Evolutionary conservation across 2,113 vertebrate species (phyloP), one percentile per base, ranked within the genome.

Genomic region (Anguilla rostrata): DNA sequence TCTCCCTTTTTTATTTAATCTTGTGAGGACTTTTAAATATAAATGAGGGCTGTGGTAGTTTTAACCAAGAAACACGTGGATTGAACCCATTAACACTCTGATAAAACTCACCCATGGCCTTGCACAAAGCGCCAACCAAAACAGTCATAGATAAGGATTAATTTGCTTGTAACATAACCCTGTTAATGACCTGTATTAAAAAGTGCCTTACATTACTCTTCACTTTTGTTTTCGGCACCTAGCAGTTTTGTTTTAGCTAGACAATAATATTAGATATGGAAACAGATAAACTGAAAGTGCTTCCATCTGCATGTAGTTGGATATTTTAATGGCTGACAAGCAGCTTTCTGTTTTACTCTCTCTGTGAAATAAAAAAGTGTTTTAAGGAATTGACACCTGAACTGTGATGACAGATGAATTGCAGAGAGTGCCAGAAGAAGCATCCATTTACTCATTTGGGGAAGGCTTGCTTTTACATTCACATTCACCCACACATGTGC

Each of bases 41-140:
- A 29, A 43, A 46, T 41, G 57, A 43, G n/a, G 71, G 60, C 41
- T 83, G 75, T 75, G 81, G 71, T 60, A 78, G 34, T 43, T 83
- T 87, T 56, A 83, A 20, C 66, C 20, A 46, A 83, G 34, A 12
- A 57, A 20, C 46, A 63, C 34, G 39, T 22, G 29, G 34, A 83
- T 46, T 63, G 56, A 79, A 78, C 83, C 39, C 43, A 16, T 78
- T 86, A 83, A 86, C 49, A 78, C 85, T 11, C 9, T 46, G 79
- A 63, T 86, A 81, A 82, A 82, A 71, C 80, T 86, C 80, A 82
- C 39, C 80, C 81, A 78, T 22, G 41, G 22, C 39, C 18, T 41
- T 29, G 29, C 40, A 8, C 20, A 14, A 29, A 9, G 63, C 49
- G 11, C 39, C 66, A 87, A 34, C 63, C 86, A 83, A 83, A 82